Percentiles rank a stretch among this genome's conserved stretches.
These are phyloP conservation scores for Agelastica alni DNA, from an alignment of 2,888 invertebrate genomes.

Conservation along the genomic window DNA sequence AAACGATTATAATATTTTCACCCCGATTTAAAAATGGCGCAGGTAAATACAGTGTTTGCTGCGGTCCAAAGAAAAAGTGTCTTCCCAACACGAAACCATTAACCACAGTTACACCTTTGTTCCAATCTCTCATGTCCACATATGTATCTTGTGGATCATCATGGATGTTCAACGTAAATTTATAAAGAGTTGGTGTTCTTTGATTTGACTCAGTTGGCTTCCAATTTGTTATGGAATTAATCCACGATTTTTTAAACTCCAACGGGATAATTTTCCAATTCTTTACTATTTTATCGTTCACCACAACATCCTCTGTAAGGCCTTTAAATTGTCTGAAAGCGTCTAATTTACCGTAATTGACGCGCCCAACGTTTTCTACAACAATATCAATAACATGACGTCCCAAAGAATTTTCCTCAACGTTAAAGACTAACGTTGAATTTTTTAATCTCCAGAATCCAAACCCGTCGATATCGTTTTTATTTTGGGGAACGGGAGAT, in stretches of 20 bases:
- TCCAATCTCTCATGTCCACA: slow-evolving; percentile 34
- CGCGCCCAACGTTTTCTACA: slow-evolving; percentile 81
- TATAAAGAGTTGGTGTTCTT: slow-evolving; percentile 34
- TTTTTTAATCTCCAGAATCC: slow-evolving; percentile 55
- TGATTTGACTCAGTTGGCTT: slow-evolving; percentile 18
- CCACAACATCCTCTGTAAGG: slow-evolving; percentile 51
- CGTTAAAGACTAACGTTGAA: slow-evolving; percentile 33
- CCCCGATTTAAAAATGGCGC: slow-evolving; percentile 68
- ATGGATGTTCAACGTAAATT: slow-evolving; percentile 21
- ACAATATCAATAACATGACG: slow-evolving; percentile 52
- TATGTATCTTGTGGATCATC: slow-evolving; percentile 27
- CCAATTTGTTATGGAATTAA: slow-evolving; percentile 47
- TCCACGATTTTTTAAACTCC: slow-evolving; percentile 45
- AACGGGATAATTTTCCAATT: slow-evolving; percentile 32
- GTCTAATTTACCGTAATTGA: slow-evolving; percentile 60
- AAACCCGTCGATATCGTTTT: slow-evolving; percentile 50
- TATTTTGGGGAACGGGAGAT: slow-evolving; percentile 44
- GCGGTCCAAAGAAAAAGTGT: slow-evolving; percentile 83
- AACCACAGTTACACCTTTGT: slow-evolving; percentile 61
- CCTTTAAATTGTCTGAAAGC: slow-evolving; percentile 55
- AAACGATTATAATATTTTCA: slow-evolving; percentile 45
- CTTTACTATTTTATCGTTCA: slow-evolving; percentile 27
- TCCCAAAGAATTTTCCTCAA: slow-evolving; percentile 41
- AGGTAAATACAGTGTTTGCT: slow-evolving; percentile 80
- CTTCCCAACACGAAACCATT: slow-evolving; percentile 85